Conservation (phyloP, 2,113 vertebrate species). For the Myotis lucifugus region DNA sequence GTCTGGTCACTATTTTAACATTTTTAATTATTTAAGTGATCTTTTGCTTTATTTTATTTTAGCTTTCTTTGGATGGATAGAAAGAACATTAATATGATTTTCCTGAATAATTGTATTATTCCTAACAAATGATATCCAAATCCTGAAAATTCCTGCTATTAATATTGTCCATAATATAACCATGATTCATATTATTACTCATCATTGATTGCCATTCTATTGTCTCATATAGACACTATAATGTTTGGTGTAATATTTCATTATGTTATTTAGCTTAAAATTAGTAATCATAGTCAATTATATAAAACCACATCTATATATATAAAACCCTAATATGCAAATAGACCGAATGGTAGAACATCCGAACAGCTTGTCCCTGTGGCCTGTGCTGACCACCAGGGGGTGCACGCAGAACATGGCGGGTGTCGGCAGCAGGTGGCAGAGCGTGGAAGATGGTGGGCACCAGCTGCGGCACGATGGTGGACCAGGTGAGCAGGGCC, state of each 20-base stretch:
- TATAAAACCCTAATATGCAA: no score
- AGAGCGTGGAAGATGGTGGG: no score
- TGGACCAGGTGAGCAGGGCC: no score
- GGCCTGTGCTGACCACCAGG: no score
- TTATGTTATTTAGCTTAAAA: neutral
- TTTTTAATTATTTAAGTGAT: neutral
- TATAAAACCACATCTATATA: neutral
- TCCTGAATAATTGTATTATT: neutral
- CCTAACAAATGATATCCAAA: neutral
- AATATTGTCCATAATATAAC: neutral
- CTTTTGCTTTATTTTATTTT: neutral
- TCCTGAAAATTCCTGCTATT: neutral
- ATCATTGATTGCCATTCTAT: neutral
- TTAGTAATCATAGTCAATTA: neutral
- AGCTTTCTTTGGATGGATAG: neutral
- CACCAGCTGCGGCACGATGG: accelerated
- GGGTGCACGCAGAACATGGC: no score
- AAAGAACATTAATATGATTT: neutral
- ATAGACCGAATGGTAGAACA: no score
- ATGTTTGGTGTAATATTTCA: neutral
- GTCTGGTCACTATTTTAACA: neutral
- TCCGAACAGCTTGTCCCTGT: no score
- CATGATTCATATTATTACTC: neutral
- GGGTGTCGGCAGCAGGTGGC: no score
- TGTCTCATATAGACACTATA: neutral